A percentile compares a stretch with the other conserved stretches of the same genome.
phyloP scores from a whole-genome alignment of 2,113 vertebrate species.

The Ctenomys sociabilis region DNA sequence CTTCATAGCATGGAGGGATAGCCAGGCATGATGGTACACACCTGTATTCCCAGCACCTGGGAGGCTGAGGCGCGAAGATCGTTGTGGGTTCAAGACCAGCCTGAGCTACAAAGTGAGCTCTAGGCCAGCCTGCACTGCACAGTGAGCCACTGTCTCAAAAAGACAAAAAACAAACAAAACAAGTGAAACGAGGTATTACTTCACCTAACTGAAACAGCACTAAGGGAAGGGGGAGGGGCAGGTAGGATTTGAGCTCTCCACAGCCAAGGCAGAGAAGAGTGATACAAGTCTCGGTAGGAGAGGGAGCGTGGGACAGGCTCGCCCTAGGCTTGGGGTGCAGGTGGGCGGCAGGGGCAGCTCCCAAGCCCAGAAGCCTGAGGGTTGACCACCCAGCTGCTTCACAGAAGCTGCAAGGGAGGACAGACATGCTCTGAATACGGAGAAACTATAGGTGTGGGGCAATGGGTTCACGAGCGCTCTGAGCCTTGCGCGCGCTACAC shows the following conservation, averaged over 20 bases:
- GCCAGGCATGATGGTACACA: too few species aligned
- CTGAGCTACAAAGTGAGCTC: too few species aligned
- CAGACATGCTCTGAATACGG: neutral
- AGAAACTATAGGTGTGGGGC: neutral
- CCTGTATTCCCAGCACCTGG: too few species aligned
- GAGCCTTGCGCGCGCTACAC: neutral
- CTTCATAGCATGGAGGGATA: neutral
- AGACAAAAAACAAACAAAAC: too few species aligned
- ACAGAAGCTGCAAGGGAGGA: neutral
- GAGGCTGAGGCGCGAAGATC: too few species aligned
- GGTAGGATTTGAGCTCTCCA: neutral
- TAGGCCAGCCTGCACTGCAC: too few species aligned
- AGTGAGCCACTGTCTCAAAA: too few species aligned
- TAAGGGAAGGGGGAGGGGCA: neutral
- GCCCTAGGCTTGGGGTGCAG: accelerated
- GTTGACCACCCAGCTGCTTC: neutral
- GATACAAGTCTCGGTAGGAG: neutral
- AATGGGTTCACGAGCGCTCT: too few species aligned
- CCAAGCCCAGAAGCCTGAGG: neutral
- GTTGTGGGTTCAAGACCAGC: too few species aligned
- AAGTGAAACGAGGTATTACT: neutral
- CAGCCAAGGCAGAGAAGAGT: neutral
- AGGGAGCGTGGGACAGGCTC: neutral
- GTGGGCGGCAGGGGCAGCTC: neutral
- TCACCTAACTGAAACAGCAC: neutral